Conservation (phyloP, 2,797 vertebrate genomes). For the Chrysocyon brachyurus region DNA sequence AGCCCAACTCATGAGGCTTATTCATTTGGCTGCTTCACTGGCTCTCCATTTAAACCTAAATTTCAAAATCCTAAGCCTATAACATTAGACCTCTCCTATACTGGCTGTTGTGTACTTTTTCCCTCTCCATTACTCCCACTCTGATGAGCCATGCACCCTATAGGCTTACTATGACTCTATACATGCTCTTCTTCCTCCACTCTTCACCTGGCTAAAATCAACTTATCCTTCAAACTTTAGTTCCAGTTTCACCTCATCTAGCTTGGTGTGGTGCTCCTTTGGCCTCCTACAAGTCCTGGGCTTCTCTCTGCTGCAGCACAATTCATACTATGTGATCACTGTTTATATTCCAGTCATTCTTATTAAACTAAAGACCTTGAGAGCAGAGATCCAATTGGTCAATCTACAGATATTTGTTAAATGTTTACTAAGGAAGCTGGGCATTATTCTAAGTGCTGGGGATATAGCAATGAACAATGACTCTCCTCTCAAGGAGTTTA, state of each 20-base stretch:
- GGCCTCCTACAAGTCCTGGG: neutral
- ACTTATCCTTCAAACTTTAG: neutral
- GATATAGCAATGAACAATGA: neutral
- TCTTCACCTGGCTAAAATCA: neutral
- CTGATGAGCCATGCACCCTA: neutral
- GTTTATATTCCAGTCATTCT: neutral
- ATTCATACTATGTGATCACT: neutral
- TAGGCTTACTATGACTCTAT: neutral
- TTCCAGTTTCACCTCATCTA: neutral
- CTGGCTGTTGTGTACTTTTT: neutral
- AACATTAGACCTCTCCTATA: neutral
- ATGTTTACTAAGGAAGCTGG: neutral
- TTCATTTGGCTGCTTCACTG: conserved; percentile 36
- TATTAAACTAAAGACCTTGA: neutral
- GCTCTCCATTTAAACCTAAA: neutral
- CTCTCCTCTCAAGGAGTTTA: neutral
- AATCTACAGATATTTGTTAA: conserved; percentile 6
- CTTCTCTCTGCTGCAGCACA: neutral
- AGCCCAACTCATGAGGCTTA: neutral
- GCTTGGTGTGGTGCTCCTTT: neutral
- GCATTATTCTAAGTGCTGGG: neutral
- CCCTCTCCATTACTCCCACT: neutral
- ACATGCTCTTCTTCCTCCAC: neutral
- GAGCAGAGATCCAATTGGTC: neutral
- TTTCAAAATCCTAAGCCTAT: neutral